A percentile compares a stretch with the other conserved stretches of the same genome.
These are phyloP conservation scores for Drosophila quinaria DNA, from an alignment of 2,888 invertebrate species.

Conservation along the genomic window DNA sequence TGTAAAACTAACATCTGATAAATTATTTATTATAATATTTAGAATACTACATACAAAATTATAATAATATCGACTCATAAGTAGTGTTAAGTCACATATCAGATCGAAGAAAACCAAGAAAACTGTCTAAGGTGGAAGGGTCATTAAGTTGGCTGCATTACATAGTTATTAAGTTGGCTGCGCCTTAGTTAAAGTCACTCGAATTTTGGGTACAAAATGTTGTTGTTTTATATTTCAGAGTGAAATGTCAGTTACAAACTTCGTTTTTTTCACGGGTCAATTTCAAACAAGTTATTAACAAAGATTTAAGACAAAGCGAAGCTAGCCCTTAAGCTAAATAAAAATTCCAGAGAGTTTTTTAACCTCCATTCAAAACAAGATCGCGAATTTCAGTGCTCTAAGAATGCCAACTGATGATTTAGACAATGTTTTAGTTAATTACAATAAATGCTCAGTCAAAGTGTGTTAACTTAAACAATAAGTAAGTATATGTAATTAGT, in stretches of 20 bases:
- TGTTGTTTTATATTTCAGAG: not conserved
- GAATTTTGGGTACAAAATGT: not conserved
- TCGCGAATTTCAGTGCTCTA: slow-evolving; percentile 2
- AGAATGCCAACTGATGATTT: slow-evolving; percentile 27
- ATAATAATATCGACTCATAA: no score
- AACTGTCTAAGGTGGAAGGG: not conserved
- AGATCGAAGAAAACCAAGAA: not conserved
- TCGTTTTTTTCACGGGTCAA: slow-evolving; percentile 18
- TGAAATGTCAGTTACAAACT: slow-evolving; percentile 12
- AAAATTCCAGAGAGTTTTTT: slow-evolving; percentile 49
- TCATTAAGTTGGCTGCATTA: slow-evolving; percentile 6
- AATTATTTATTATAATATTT: no score
- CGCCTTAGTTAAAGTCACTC: slow-evolving; percentile 3
- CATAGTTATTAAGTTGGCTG: slow-evolving; percentile 25
- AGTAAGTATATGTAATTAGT: slow-evolving; percentile 8
- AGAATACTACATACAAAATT: no score
- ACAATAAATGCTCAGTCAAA: slow-evolving; percentile 24
- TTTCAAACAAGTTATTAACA: slow-evolving; percentile 40
- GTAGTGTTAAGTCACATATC: no score
- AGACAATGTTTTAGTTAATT: slow-evolving; percentile 47
- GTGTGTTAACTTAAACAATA: slow-evolving; percentile 20
- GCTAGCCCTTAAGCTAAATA: slow-evolving; percentile 39
- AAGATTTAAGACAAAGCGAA: slow-evolving; percentile 18
- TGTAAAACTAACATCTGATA: no score
- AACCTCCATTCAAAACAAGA: slow-evolving; percentile 32